A percentile compares a stretch with the other conserved stretches of the same genome.
Evolutionary conservation across 2,797 vertebrate genomes (phyloP).

Genomic region (Pseudotriccus pelzelni): DNA sequence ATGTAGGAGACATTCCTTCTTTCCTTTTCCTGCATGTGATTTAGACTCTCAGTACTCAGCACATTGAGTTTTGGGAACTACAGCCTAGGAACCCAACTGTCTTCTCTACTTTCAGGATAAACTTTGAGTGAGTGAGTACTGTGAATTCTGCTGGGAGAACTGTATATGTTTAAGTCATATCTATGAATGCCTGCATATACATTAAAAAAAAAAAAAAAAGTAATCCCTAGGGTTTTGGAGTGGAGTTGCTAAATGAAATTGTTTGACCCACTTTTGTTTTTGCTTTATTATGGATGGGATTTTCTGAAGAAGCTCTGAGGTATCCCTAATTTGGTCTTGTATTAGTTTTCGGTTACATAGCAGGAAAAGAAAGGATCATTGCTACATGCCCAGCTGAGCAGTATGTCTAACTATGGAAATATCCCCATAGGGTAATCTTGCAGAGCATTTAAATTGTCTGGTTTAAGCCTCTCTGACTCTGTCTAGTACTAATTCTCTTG

Average conservation of each 20-base stretch:
- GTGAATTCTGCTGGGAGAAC: neutral
- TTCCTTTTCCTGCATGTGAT: neutral
- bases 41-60: neutral
- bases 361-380: neutral
- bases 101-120: neutral
- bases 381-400: neutral
- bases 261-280: neutral
- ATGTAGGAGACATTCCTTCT: neutral
- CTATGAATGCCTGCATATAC: neutral
- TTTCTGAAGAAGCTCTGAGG: neutral
- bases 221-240: neutral
- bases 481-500: neutral
- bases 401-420: neutral
- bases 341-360: neutral
- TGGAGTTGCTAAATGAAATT: neutral
- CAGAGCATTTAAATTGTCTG: neutral
- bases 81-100: neutral
- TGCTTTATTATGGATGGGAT: neutral
- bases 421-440: neutral
- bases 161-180: neutral
- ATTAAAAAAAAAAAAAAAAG: neutral
- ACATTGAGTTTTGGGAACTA: neutral
- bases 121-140: neutral
- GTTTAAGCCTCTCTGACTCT: neutral
- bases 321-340: neutral